Conservation (phyloP, 2,113 vertebrate genomes). For the Tiliqua scincoides region DNA sequence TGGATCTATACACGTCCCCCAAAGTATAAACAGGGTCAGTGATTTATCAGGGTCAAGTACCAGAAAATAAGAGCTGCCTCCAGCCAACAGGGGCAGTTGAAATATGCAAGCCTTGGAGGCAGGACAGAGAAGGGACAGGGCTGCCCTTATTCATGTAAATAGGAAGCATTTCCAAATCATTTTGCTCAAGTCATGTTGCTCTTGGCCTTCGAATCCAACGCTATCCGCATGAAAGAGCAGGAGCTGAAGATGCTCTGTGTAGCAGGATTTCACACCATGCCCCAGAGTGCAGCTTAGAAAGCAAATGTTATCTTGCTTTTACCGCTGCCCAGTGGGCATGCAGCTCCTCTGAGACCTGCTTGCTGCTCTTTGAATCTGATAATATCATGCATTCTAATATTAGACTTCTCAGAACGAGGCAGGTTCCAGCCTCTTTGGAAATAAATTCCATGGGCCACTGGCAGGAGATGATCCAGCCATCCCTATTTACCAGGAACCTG, state of each 20-base stretch:
- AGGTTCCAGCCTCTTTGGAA: conserved; percentile 66
- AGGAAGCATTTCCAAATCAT: conserved; percentile 43
- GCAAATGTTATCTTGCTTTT: conserved; percentile 58
- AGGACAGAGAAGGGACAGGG: conserved; percentile 9
- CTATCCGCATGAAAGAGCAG: conserved; percentile 54
- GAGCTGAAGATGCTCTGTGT: conserved; percentile 65
- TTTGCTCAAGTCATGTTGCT: conserved; percentile 55
- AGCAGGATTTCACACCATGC: conserved; percentile 64
- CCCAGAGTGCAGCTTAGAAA: conserved; percentile 52
- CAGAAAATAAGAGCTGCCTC: no score
- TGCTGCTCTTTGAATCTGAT: conserved; percentile 70
- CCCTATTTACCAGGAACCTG: conserved; percentile 34
- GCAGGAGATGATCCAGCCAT: neutral
- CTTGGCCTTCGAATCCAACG: conserved; percentile 34
- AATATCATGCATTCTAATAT: conserved; percentile 69
- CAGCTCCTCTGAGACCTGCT: conserved; percentile 72
- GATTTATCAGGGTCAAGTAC: no score
- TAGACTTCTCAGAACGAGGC: conserved; percentile 66
- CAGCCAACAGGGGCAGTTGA: no score
- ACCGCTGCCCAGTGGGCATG: conserved; percentile 56
- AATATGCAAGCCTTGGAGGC: no score
- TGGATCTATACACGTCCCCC: no score
- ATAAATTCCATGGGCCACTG: conserved; percentile 53
- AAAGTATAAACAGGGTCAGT: no score
- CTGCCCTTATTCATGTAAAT: conserved; percentile 50